A percentile compares a stretch with the other conserved stretches of the same genome.
Conservation (phyloP, 2,797 vertebrate genomes). For the Spinus pinus region DNA sequence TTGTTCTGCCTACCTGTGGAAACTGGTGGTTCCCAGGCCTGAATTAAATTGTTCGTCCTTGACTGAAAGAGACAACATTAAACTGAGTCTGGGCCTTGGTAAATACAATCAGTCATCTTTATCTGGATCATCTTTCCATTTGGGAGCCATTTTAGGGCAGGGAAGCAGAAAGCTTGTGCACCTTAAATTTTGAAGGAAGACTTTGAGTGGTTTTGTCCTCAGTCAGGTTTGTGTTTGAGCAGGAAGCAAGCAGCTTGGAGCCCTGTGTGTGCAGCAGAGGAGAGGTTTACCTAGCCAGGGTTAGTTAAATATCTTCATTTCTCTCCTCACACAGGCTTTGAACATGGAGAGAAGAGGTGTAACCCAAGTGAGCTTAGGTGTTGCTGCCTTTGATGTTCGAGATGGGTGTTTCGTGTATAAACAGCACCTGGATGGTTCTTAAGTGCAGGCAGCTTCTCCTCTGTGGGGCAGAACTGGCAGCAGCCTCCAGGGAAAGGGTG, state of each 20-base stretch:
- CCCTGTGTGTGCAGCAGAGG: neutral
- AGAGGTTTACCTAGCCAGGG: neutral
- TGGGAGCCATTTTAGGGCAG: neutral
- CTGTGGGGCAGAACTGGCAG: neutral
- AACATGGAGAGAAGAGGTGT: neutral
- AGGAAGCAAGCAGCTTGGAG: neutral
- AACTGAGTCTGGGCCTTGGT: neutral
- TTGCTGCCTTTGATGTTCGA: neutral
- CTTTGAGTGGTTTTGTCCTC: neutral
- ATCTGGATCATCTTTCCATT: neutral
- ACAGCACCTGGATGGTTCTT: constrained; percentile 27
- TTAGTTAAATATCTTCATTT: neutral
- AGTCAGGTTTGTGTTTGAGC: neutral
- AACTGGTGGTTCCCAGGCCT: neutral
- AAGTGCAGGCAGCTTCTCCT: neutral
- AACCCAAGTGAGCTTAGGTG: neutral
- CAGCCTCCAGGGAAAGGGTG: constrained; percentile 26
- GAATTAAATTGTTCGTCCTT: neutral
- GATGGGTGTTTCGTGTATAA: neutral
- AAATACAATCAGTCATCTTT: neutral
- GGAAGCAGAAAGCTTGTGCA: neutral
- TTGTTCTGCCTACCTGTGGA: neutral
- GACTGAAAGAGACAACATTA: neutral
- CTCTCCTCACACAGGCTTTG: neutral
- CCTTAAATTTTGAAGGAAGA: neutral